Evolutionary conservation across 2,113 vertebrate genomes (phyloP), one percentile per base, ranked within the genome.

Genomic region (Hemibagrus wyckioides): DNA sequence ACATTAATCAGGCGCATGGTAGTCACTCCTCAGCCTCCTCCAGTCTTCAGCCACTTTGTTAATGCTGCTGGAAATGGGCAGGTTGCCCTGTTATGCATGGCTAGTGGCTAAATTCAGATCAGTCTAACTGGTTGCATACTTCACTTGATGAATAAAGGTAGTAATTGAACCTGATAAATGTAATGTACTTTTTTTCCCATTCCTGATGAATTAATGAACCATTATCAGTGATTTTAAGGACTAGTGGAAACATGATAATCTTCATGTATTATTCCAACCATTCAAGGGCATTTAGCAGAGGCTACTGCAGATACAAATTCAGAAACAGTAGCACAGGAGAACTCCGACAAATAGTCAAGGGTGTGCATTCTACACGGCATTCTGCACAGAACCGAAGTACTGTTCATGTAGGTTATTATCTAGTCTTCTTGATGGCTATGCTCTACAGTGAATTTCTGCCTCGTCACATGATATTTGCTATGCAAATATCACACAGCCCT

Each of bases 1-100:
- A 85, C 89, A 90, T 88, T 80, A 86, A 85, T 90, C 85, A 86
- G 80, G 73, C 33, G 75, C 54, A 28, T n/a, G 3, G 85, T 57
- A 82, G 48, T 82, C 39, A 59, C 36, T 76, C 75, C 65, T 23
- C 50, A 59, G 80, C 86, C 88, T 80, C 88, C 88, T 82, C 79
- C 63, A 63, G 30, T 76, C 52, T 41, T 56, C 86, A 79, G 11
- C 28, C 59, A 13, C 36, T 85, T 88, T 85, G 88, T 79, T 87
- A 85, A 71, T 77, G 83, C 36, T 80, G 86, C 39, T n/a, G 52
- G 63, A 89, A 76, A 87, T 84, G 85, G 85, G 85, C 25, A 36
- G 30, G 73, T 36, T 71, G 59, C 67, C 61, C 61, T 10, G 28
- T 77, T 87, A 65, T 8, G 13, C 50, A 36, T 8, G 39, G 28